A percentile compares a stretch with the other conserved stretches of the same genome.
phyloP scores from a whole-genome alignment of 2,113 vertebrate genomes.

The Onychostruthus taczanowskii region DNA sequence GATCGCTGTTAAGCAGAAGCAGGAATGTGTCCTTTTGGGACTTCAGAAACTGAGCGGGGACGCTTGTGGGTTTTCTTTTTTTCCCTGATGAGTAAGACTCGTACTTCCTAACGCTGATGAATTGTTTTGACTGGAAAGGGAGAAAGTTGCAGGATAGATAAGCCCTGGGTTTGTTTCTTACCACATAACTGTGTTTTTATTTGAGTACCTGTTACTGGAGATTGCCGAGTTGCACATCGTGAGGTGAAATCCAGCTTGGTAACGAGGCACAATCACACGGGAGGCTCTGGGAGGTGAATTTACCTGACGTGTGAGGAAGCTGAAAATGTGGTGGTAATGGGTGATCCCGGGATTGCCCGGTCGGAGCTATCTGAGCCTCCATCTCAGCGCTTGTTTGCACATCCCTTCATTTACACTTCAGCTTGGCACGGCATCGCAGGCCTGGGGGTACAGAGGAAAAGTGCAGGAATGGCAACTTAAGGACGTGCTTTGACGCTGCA shows the following conservation, averaged over 20 bases:
- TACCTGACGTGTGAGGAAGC: neutral
- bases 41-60: neutral
- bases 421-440: neutral
- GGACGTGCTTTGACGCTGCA: neutral
- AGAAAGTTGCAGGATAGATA: neutral
- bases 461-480: neutral
- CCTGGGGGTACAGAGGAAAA: neutral
- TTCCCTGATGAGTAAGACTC: neutral
- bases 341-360: neutral
- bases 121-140: slow-evolving; percentile 1
- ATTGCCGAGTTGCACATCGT: fast-evolving
- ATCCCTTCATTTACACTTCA: neutral
- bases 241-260: neutral
- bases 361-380: neutral
- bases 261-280: neutral
- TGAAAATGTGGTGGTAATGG: neutral
- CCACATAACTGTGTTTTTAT: neutral
- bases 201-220: neutral
- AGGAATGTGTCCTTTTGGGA: neutral
- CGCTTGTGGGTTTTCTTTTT: neutral
- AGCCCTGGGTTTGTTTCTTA: neutral
- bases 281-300: neutral
- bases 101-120: neutral
- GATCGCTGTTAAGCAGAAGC: neutral
- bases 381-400: neutral